Evolutionary conservation across 2,888 invertebrate genomes (phyloP).

Genomic region (Drosophila monieri): DNA sequence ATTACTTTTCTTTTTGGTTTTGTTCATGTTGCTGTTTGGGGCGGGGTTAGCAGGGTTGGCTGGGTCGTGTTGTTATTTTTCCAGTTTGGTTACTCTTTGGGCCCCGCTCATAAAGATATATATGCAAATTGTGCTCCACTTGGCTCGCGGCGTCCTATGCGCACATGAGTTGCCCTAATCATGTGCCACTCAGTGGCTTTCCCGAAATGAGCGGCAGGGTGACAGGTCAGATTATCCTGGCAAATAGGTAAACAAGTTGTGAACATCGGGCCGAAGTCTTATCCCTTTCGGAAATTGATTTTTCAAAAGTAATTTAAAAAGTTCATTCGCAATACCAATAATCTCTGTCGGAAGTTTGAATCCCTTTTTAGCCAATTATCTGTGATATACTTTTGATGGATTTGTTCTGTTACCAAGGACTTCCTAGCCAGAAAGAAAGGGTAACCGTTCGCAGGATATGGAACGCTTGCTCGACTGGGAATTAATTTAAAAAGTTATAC

Average conservation of each 20-base stretch:
- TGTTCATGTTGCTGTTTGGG: conserved; percentile 9
- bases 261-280: conserved; percentile 1
- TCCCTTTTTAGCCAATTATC: not conserved
- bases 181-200: conserved; percentile 43
- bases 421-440: not conserved
- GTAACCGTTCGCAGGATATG: not conserved
- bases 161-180: conserved; percentile 54
- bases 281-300: conserved; percentile 12
- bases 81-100: conserved; percentile 44
- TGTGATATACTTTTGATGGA: not conserved
- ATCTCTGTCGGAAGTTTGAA: not conserved
- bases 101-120: conserved; percentile 59
- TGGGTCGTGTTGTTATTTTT: conserved; percentile 49
- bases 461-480: not conserved
- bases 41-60: conserved; percentile 4
- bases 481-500: conserved; percentile 34
- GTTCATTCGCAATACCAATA: not conserved
- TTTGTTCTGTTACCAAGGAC: not conserved
- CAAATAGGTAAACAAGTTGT: conserved; percentile 30
- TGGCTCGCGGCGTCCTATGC: conserved; percentile 37
- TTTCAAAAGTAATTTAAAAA: conserved; percentile 5
- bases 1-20: conserved; percentile 11
- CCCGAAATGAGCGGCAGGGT: conserved; percentile 14
- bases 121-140: conserved; percentile 70
- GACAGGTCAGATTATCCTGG: conserved; percentile 32